Evolutionary conservation across 2,113 vertebrate species (phyloP), one percentile per base, ranked within the genome.

Genomic region (Apteryx owenii): DNA sequence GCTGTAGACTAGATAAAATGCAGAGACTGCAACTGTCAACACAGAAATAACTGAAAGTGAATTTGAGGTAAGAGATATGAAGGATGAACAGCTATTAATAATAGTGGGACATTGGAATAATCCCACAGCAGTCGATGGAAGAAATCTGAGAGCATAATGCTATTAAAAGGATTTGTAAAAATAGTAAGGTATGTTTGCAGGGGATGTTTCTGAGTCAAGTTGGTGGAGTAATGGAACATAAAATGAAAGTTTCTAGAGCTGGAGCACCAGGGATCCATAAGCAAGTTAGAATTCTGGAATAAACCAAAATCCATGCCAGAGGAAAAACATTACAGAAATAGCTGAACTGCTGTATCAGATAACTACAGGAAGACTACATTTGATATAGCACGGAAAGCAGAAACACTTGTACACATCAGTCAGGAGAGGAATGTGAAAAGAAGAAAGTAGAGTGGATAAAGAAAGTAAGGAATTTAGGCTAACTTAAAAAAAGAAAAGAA

Each of bases 51-150:
- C 96, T 22, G 71, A 31, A 85, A 96, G 95, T 93, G 70, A 84
- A 70, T 91, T 31, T 60, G 94, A 94, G 95, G 89, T 96, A 60
- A 97, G 94, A 33, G 95, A 78, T 62, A 66, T 44, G 75, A 85
- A 88, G 87, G 91, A 88, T 93, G 87, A 92, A 61, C 84, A 51
- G 95, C 95, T 96, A 97, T 97, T 95, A 93, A 96, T 97, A 97
- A 97, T 88, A 92, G 88, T 33, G 79, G 92, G 94, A 64, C 85
- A 71, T 1, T 22, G 54, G 76, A 95, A 96, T 95, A 94, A 93
- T 92, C 60, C 94, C 50, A 5, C 81, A 92, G 86, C 69, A 65
- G 10, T 64, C 0, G 3, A 18, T 40, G 48, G 83, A 61, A 69
- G 96, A 96, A 97, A 97, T 51, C 81, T 58, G 97, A 97, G 94